These are phyloP conservation scores for Phanerotoma sp. DNA, from an alignment of 2,888 invertebrate genomes.

Conservation along the genomic window DNA sequence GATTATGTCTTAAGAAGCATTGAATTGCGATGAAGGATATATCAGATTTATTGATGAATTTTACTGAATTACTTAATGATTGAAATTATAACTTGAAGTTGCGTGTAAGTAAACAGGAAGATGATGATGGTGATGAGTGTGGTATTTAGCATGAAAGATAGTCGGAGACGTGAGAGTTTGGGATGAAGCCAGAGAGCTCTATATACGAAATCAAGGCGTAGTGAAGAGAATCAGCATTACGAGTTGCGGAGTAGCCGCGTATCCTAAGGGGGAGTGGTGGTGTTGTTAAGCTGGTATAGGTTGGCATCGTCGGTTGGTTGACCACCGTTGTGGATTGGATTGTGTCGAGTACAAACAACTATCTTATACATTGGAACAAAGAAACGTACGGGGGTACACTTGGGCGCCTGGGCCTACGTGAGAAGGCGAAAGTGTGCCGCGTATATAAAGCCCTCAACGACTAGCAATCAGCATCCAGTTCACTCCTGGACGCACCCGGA, in stretches of 20 bases:
- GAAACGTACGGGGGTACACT: constrained; percentile 46
- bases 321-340: constrained; percentile 22
- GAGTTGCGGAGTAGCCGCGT: constrained; percentile 40
- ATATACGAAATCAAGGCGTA: constrained; percentile 37
- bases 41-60: too few relatives aligned
- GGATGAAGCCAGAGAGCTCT: constrained; percentile 12
- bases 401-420: constrained; percentile 46
- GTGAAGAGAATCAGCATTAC: constrained; percentile 41
- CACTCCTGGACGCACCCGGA: constrained; percentile 61
- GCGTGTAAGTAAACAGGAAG: too few relatives aligned
- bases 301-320: constrained; percentile 40
- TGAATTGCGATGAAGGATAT: too few relatives aligned
- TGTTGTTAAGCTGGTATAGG: constrained; percentile 25
- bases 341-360: constrained; percentile 27
- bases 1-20: neutral
- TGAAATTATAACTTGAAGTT: too few relatives aligned
- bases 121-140: too few relatives aligned
- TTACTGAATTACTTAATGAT: too few relatives aligned
- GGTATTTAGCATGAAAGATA: too few relatives aligned
- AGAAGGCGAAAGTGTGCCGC: constrained; percentile 62
- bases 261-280: constrained; percentile 53
- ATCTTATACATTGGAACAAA: constrained; percentile 50
- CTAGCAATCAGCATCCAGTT: constrained; percentile 62
- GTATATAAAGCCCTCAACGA: constrained; percentile 63
- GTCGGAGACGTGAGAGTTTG: neutral